Evolutionary conservation across 1,140 invertebrate species (phyloP), one percentile per base, ranked within the genome.

Genomic region (Archegozetes longisetosus): DNA sequence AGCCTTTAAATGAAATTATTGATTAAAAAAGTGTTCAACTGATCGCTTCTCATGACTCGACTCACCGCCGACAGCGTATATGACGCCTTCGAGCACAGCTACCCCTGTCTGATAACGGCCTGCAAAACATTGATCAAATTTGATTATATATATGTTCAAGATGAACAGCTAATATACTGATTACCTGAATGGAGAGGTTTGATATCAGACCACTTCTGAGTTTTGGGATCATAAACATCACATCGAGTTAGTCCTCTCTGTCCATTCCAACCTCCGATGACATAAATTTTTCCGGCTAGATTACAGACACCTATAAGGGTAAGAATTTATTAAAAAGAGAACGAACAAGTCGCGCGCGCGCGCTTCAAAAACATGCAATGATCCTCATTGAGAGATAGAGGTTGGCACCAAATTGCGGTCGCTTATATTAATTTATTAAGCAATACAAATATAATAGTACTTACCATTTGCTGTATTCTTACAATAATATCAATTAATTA

Each of bases 41-140:
- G n/a, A 47, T 47, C 46, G n/a, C n/a, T n/a, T 53, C 22, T 26
- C 51, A 53, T 12, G 22, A 53, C 12, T 13, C 22, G 12, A 20
- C 51, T 12, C 12, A 55, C 53, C 58, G 25, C 77, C 78, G 57
- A 76, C 69, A 3, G 73, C 77, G 65, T 77, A 74, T 9, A 80
- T 68, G 29, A 68, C 61, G 3, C 71, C 76, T 25, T 72, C 65
- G 59, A 74, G 70, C 17, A 70, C 67, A 52, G 71, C 70, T 9
- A 77, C 76, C 23, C 73, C 76, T 28, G 84, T 81, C 74, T 90
- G 86, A 67, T 84, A 88, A 23, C 86, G 80, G 14, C 82, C 83
- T 80, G 68, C 90, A 32, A 97, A 90, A 66, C 97, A 92, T 1
- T 92, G 91, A 70, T 87, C 90, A 93, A 93, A 98, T 29, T 87